These are phyloP conservation scores for Rhinolophus ferrumequinum DNA, from an alignment of 2,113 vertebrate genomes.

Conservation along the genomic window DNA sequence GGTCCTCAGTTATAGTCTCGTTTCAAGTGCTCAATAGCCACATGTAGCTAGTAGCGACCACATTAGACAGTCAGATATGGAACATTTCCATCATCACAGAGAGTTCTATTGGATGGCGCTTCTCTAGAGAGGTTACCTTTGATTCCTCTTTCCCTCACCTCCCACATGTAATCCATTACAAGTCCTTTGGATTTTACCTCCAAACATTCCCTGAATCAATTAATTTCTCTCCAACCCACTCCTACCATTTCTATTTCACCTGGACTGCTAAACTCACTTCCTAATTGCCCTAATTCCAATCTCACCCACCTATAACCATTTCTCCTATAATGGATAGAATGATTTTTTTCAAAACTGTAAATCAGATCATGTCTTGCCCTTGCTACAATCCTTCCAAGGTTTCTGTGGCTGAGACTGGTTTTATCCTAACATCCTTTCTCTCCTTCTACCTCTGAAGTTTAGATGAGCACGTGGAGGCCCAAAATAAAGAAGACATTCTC, in stretches of 20 bases:
- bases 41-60: neutral
- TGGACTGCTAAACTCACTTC: neutral
- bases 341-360: neutral
- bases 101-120: neutral
- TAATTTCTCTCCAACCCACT: neutral
- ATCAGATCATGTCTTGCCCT: neutral
- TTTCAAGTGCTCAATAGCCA: neutral
- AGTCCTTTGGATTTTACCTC: neutral
- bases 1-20: neutral
- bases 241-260: neutral
- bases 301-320: neutral
- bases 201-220: neutral
- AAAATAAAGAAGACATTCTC: constrained; percentile 21
- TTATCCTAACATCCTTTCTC: neutral
- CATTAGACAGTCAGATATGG: neutral
- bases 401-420: neutral
- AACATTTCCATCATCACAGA: constrained; percentile 20
- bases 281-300: neutral
- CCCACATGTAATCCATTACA: neutral
- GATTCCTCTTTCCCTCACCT: neutral
- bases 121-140: neutral
- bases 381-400: neutral
- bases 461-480: neutral
- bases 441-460: neutral
- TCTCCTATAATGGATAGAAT: neutral